Percentiles rank a stretch among this genome's conserved stretches.
phyloP scores from a whole-genome alignment of 2,113 vertebrate species.

The Anarhynchus alexandrinus region DNA sequence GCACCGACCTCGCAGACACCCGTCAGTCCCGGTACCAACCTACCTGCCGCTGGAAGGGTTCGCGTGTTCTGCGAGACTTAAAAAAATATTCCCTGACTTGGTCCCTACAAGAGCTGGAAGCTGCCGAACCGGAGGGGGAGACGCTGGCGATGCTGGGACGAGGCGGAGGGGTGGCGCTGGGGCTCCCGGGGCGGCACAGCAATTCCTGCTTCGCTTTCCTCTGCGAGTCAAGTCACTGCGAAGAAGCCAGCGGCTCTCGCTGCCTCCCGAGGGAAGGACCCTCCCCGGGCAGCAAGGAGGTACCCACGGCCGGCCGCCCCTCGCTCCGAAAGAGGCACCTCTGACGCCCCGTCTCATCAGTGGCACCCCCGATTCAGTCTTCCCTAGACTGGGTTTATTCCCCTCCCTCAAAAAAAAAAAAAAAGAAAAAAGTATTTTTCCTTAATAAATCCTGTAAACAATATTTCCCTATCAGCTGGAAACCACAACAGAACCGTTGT shows the following conservation, averaged over 20 bases:
- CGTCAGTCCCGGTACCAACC: not conserved
- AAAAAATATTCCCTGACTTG: not conserved
- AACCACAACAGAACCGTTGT: not conserved
- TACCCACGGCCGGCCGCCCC: not conserved
- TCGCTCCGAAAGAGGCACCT: not conserved
- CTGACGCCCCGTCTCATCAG: accelerated
- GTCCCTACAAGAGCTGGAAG: not conserved
- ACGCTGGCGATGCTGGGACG: not conserved
- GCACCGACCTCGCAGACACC: accelerated
- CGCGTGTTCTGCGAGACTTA: not conserved
- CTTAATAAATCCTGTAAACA: constrained; percentile 59
- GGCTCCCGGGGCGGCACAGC: not conserved
- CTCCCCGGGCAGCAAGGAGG: not conserved
- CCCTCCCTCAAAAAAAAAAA: not conserved
- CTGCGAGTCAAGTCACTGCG: not conserved
- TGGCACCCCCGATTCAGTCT: not conserved
- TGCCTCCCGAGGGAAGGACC: not conserved
- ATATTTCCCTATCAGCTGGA: constrained; percentile 6
- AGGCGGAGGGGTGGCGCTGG: not conserved
- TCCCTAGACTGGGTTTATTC: not conserved
- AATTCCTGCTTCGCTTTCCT: not conserved
- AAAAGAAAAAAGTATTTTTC: not conserved
- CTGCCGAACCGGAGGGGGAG: not conserved
- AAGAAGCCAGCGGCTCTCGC: not conserved
- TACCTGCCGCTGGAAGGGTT: not conserved